Conservation (phyloP, 2,888 invertebrate species). For the Xestia rhomboidea region DNA sequence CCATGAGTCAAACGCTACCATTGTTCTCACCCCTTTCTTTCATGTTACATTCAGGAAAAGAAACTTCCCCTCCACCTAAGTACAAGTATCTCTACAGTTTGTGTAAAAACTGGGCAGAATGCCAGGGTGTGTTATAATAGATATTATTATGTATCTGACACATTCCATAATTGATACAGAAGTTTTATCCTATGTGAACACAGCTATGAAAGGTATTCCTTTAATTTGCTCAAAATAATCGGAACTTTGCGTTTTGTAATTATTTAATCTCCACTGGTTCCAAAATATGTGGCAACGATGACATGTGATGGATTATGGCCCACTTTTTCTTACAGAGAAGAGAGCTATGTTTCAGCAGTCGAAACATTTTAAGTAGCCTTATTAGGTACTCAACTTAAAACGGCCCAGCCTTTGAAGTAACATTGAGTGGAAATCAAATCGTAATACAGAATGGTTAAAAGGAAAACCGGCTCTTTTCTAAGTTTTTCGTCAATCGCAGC, state of each 20-base stretch:
- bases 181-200: neutral
- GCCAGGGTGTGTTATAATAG: slow-evolving; percentile 40
- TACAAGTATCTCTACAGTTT: slow-evolving; percentile 25
- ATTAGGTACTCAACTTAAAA: neutral
- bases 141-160: slow-evolving; percentile 27
- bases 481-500: neutral
- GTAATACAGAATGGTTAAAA: neutral
- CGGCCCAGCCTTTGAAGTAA: neutral
- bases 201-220: neutral
- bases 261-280: neutral
- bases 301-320: neutral
- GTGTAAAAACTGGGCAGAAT: slow-evolving; percentile 46
- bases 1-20: slow-evolving; percentile 15
- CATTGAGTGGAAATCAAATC: neutral
- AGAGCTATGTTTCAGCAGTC: neutral
- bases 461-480: neutral
- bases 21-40: slow-evolving; percentile 47
- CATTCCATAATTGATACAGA: neutral
- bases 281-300: neutral
- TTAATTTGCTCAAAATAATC: neutral
- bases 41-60: slow-evolving; percentile 36
- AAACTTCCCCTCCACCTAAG: slow-evolving; percentile 24
- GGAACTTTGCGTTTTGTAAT: neutral
- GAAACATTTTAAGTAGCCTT: neutral
- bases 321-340: neutral